Conservation (phyloP, 2,113 vertebrate genomes). For the Paralichthys olivaceus region DNA sequence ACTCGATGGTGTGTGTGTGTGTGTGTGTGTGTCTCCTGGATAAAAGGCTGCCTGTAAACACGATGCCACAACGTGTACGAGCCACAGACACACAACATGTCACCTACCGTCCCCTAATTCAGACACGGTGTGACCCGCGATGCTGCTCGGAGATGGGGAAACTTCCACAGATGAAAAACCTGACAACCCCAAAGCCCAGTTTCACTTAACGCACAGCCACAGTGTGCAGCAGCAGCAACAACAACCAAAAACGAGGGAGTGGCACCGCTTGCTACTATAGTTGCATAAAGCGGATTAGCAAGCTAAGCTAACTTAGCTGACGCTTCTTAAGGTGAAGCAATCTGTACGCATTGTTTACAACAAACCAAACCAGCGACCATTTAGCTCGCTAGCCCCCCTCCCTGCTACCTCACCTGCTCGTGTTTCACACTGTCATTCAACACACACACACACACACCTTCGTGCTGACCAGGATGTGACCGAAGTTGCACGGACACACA, state of each 20-base stretch:
- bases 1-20: constrained; percentile 16
- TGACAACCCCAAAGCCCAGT: constrained; percentile 9
- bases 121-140: constrained; percentile 12
- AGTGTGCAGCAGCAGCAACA: too few species aligned
- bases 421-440: neutral
- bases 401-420: neutral
- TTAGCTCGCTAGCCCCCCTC: neutral
- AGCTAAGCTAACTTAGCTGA: constrained; percentile 61
- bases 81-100: constrained; percentile 49
- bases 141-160: constrained; percentile 19
- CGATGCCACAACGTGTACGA: constrained; percentile 12
- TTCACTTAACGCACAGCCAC: constrained; percentile 45
- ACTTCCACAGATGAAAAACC: constrained; percentile 14
- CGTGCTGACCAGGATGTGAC: neutral
- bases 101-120: constrained; percentile 37
- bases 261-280: constrained; percentile 67
- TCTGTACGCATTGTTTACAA: constrained; percentile 39
- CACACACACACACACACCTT: constrained; percentile 7
- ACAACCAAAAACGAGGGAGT: constrained; percentile 77
- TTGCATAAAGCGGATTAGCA: constrained; percentile 80
- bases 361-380: constrained; percentile 9
- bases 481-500: neutral
- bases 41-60: constrained; percentile 50
- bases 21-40: constrained; percentile 9
- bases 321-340: constrained; percentile 26